A percentile compares a stretch with the other conserved stretches of the same genome.
Conservation (phyloP, 2,888 invertebrate species). For the Habroteleia sp. region DNA sequence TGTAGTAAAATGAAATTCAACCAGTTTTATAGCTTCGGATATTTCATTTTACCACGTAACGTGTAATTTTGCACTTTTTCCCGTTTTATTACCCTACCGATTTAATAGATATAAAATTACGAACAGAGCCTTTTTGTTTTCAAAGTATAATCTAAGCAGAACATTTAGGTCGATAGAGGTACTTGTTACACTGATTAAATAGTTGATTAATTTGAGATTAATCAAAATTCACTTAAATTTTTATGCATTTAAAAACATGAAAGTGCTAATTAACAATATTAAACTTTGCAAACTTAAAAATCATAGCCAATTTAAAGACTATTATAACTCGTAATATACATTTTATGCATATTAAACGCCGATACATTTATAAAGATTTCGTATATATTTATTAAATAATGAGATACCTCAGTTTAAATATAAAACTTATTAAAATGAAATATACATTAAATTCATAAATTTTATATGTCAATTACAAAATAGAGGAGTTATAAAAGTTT, state of each 20-base stretch:
- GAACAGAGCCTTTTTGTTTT: slow-evolving; percentile 2
- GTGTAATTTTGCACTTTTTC: slow-evolving; percentile 7
- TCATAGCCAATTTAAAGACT: no score
- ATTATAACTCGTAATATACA: no score
- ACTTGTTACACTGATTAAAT: background rate
- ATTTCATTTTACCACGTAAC: slow-evolving; percentile 11
- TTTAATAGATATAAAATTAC: slow-evolving; percentile 2
- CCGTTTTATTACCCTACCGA: background rate
- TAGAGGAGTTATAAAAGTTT: no score
- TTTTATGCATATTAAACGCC: no score
- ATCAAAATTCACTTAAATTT: background rate
- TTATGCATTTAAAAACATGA: slow-evolving; percentile 22
- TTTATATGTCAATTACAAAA: no score
- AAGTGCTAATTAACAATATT: background rate
- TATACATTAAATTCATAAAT: no score
- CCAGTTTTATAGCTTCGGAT: slow-evolving; percentile 1
- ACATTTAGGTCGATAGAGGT: background rate
- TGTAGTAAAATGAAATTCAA: slow-evolving; percentile 21
- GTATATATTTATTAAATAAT: no score
- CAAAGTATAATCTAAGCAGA: background rate
- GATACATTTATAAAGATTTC: no score
- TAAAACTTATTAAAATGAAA: no score
- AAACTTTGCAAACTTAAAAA: background rate
- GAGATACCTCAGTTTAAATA: no score
- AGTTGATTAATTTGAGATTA: no score